Evolutionary conservation across 2,113 vertebrate species (phyloP), one percentile per base, ranked within the genome.

Genomic region (Lampris megalopsis): DNA sequence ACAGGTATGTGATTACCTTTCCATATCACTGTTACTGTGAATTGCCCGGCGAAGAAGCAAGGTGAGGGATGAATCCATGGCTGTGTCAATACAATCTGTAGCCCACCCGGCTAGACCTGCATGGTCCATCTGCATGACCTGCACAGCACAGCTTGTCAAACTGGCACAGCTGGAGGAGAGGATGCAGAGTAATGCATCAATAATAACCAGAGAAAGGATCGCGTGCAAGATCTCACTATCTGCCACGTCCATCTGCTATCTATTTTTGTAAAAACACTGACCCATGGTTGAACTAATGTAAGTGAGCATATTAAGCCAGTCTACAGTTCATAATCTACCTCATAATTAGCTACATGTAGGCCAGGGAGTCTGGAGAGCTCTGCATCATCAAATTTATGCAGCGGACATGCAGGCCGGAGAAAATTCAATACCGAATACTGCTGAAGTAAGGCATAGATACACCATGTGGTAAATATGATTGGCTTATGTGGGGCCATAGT

Each of bases 211-310:
- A 24, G 13, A 37, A 63, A 13, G 68, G 68, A 65, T 81, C 1
- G 82, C 71, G 71, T 86, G 79, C 72, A 64, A 83, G 74, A 74
- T 64, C 62, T 70, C 10, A 3, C 57, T 76, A 52, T 73, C 87
- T 72, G 63, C 68, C 45, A 9, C 13, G 59, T 72, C 80, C 77
- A 76, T 83, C 72, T 85, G 68, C 66, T 71, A 36, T 70, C 60
- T 47, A 11, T 68, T 71, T 68, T 54, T 52, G 62, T 24, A 79
- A 77, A 59, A 79, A 79, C 49, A 11, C 49, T 81, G 82, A 81
- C 73, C 77, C 73, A 72, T 66, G 53, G 4, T 66, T 81, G 80
- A 85, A 79, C 80, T 72, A 24, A 64, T 80, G 65, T 42, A 70
- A 70, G 50, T 9, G 45, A 56, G 56, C 40, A 63, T 77, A 68